Evolutionary conservation across 2,888 invertebrate genomes (phyloP).

Genomic region (Arrhopalites spinosus): DNA sequence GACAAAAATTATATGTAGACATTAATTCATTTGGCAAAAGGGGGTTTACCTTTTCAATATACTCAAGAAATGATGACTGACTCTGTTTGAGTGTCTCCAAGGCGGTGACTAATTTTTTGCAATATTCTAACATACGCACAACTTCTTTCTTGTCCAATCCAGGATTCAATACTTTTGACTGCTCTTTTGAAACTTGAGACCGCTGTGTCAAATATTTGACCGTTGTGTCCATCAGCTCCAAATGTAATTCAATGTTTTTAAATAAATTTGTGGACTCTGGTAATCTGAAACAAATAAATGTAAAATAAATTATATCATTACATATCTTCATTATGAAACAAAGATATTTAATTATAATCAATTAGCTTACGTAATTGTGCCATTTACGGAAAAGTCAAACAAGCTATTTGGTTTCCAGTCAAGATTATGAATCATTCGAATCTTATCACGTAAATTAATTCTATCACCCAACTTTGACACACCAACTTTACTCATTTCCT

Average conservation of each 20-base stretch:
- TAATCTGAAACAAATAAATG: background rate
- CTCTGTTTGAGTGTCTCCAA: background rate
- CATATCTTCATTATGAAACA: background rate
- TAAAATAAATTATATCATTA: background rate
- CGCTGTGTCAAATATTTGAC: conserved; percentile 12
- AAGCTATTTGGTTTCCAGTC: conserved; percentile 38
- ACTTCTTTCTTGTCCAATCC: conserved; percentile 6
- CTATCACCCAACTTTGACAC: conserved; percentile 38
- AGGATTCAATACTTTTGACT: background rate
- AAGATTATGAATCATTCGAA: conserved; percentile 35
- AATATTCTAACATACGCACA: background rate
- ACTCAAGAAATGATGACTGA: background rate
- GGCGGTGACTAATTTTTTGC: background rate
- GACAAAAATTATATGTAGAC: background rate
- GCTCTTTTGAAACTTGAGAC: background rate
- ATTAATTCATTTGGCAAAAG: background rate
- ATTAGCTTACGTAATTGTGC: conserved; percentile 24
- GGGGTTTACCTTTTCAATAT: background rate
- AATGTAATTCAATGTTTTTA: conserved; percentile 7
- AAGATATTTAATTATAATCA: background rate
- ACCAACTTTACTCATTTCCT: conserved; percentile 40
- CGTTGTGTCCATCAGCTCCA: conserved; percentile 19
- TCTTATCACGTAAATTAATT: conserved; percentile 35
- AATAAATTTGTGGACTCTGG: background rate
- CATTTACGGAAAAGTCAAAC: conserved; percentile 1